Evolutionary conservation across 2,113 vertebrate species (phyloP), one percentile per base, ranked within the genome.

Genomic region (Myxocyprinus asiaticus): DNA sequence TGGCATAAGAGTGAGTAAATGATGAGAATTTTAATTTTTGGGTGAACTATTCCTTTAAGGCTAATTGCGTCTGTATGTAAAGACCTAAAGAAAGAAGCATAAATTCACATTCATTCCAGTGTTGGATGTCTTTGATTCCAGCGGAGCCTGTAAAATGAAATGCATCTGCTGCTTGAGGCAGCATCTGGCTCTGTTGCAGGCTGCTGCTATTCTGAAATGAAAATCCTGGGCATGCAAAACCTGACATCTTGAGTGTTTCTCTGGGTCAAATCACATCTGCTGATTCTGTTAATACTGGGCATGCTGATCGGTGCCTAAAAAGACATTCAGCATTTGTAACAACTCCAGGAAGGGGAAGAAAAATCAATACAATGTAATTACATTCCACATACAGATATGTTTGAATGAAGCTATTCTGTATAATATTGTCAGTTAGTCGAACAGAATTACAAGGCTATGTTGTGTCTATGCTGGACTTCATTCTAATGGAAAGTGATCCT

Each of bases 301-400:
- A 75, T 51, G 78, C n/a, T 78, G 73, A 33, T 80, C 76, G 77
- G 78, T 42, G n/a, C 48, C 73, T 63, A 22, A 79, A 66, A 67
- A 47, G 48, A 83, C 68, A 55, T 82, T 85, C 63, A 81, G 51
- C 75, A 79, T 81, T 82, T 67, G 56, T 68, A 82, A 78, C 9
- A 15, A 63, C 51, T 45, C n/a, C 44, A 63, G 43, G 11, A 15
- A 74, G 48, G 9, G 45, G 14, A 48, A 72, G 11, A 68, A 61
- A 62, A 82, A 84, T 75, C 53, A 11, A 81, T 68, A 10, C 59
- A 75, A 84, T 81, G 66, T 78, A 85, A 77, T 81, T 76, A 85
- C 66, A 48, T 45, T 53, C 44, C 11, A 72, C 75, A 67, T 79
- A 58, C 55, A 17, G 42, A 9, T 14, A 12, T 12, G 59, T 48